Conservation (phyloP, 2,113 vertebrate species). For the Hymenochirus boettgeri region DNA sequence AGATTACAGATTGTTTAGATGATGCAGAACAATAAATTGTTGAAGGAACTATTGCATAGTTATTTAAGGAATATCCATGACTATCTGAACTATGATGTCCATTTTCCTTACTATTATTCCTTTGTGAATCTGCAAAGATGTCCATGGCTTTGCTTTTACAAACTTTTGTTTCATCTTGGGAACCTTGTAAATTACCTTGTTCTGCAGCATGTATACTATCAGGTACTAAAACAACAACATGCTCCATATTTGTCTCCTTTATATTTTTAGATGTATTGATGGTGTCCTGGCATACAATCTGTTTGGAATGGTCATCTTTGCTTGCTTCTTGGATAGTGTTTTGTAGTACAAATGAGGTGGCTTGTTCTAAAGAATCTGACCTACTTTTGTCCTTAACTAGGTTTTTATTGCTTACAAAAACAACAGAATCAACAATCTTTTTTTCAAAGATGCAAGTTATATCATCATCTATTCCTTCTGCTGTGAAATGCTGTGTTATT, state of each 20-base stretch:
- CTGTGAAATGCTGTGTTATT: slow-evolving; percentile 94
- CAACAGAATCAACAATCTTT: slow-evolving; percentile 72
- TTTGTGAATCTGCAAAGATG: slow-evolving; percentile 50
- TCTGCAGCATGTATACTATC: slow-evolving; percentile 52
- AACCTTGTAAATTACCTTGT: slow-evolving; percentile 35
- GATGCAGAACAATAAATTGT: slow-evolving; percentile 28
- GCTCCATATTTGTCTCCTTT: too few relatives aligned
- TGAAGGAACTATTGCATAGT: background rate
- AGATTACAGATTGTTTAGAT: slow-evolving; percentile 53
- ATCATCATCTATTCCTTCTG: slow-evolving; percentile 89
- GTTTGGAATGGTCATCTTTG: background rate
- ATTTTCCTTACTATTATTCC: slow-evolving; percentile 51
- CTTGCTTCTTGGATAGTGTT: background rate
- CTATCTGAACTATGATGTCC: slow-evolving; percentile 39
- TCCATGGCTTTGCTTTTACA: slow-evolving; percentile 24
- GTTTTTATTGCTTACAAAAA: slow-evolving; percentile 70
- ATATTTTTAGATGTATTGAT: too few relatives aligned
- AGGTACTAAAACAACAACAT: slow-evolving; percentile 64
- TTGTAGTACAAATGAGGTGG: slow-evolving; percentile 74
- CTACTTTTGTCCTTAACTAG: slow-evolving; percentile 61
- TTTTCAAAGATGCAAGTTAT: slow-evolving; percentile 69
- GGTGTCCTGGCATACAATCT: background rate
- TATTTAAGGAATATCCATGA: background rate
- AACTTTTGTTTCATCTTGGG: slow-evolving; percentile 49
- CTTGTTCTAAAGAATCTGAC: slow-evolving; percentile 66